Percentiles rank a stretch among this genome's conserved stretches.
Conservation (phyloP, 2,797 vertebrate genomes). For the Spondyliosoma cantharus region DNA sequence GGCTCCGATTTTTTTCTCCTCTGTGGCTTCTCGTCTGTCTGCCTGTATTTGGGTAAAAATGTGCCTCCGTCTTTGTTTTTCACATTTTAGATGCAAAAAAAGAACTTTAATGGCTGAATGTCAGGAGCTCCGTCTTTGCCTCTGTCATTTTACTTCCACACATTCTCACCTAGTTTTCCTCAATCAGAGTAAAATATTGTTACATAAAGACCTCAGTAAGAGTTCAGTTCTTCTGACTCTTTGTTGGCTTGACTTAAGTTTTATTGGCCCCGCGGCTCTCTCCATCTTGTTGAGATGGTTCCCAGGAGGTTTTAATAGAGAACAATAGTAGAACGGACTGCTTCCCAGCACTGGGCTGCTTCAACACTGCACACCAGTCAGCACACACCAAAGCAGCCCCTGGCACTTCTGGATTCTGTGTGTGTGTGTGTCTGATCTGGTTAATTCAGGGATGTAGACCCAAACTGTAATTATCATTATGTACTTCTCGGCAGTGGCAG, state of each 20-base stretch:
- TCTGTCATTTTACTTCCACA: slow-evolving; percentile 19
- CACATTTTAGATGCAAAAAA: slow-evolving; percentile 6
- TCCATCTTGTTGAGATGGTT: slow-evolving; percentile 59
- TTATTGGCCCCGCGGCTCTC: slow-evolving; percentile 59
- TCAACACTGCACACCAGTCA: slow-evolving; percentile 54
- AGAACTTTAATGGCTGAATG: slow-evolving; percentile 7
- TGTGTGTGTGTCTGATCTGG: slow-evolving; percentile 70
- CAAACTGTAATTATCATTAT: slow-evolving; percentile 84
- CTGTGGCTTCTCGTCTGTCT: slow-evolving; percentile 51
- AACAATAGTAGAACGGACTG: slow-evolving; percentile 70
- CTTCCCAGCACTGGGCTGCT: slow-evolving; percentile 70
- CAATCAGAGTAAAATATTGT: slow-evolving; percentile 39
- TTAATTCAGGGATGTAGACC: slow-evolving; percentile 80
- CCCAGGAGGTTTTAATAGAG: slow-evolving; percentile 76
- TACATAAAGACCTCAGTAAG: slow-evolving; percentile 34
- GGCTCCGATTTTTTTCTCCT: slow-evolving; percentile 55
- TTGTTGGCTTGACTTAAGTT: slow-evolving; percentile 53
- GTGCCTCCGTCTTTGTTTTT: slow-evolving; percentile 25
- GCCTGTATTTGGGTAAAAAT: slow-evolving; percentile 37
- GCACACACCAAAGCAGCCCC: slow-evolving; percentile 67
- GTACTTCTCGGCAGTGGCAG: slow-evolving; percentile 79
- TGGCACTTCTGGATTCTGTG: slow-evolving; percentile 69
- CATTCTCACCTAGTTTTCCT: slow-evolving; percentile 21
- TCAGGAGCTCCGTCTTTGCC: slow-evolving; percentile 6
- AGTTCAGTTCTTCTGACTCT: slow-evolving; percentile 39